These are phyloP conservation scores for Ctenodactylus gundi DNA, from an alignment of 2,113 vertebrate species.

Conservation along the genomic window DNA sequence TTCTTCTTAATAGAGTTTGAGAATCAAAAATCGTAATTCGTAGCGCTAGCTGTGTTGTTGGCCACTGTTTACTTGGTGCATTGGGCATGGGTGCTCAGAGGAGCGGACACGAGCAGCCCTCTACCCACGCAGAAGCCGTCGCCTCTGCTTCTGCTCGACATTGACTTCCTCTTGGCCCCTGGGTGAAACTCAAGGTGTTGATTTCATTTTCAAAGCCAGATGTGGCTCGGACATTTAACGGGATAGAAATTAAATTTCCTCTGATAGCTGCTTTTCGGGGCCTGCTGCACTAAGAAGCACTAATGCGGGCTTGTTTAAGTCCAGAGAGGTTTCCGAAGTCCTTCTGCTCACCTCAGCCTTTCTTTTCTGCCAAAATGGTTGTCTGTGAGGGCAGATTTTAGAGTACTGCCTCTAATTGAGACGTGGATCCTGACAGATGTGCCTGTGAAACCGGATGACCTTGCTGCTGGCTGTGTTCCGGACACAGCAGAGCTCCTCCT, in stretches of 20 bases:
- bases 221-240: neutral
- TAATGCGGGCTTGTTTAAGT: neutral
- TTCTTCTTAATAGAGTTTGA: constrained; percentile 45
- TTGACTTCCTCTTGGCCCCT: constrained; percentile 15
- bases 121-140: neutral
- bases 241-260: neutral
- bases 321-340: neutral
- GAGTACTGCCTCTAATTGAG: constrained; percentile 31
- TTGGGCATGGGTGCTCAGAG: neutral
- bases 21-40: neutral
- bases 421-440: neutral
- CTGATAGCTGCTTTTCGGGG: neutral
- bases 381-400: neutral
- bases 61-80: neutral
- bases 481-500: neutral
- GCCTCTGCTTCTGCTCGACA: neutral
- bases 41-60: neutral
- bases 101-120: neutral
- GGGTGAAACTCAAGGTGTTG: neutral
- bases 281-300: neutral
- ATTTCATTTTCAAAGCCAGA: constrained; percentile 21
- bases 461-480: neutral
- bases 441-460: neutral
- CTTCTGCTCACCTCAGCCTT: neutral
- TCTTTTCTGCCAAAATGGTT: neutral